Base-by-base conservation (phyloP, 1,140 invertebrate species). In the Vanessa tameamea region DNA sequence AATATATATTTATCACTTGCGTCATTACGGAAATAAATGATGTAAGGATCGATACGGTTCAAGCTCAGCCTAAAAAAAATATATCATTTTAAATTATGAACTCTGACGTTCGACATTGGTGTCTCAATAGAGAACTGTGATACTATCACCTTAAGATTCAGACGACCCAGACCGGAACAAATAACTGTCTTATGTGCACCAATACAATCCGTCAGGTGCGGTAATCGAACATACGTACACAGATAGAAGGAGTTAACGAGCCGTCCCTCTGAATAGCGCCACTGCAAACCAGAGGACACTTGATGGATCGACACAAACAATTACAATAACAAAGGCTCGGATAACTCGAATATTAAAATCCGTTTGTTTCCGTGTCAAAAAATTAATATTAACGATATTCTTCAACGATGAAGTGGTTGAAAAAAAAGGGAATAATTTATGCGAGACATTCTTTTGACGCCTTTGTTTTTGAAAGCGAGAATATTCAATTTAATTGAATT, bases 381-480 rank as follows among this genome's bases (percentile, higher is more conserved):
- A 83, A 89, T 87, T 87, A 89, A 89, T 89, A 89, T 89, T 89
- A 89, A 89, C 87, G 87, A 89, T 89, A 87, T 85, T 43, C 86
- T 86, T 81, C 78, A 83, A 79, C 85, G 83, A 87, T 85, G 81
- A 87, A 84, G 83, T 84, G 80, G 73, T 64, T 73, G 76, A 71
- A 63, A 76, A 84, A 80, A 81, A 80, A 78, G 80, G 76, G 78
- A 84, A 85, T 87, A 87, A 87, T 89, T 87, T 87, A 89, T 87
- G 75, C 87, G 80, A 83, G 84, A 87, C 82, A 81, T 86, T 84
- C 85, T 87, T 88, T 87, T 87, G 83, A 85, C 86, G 87, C 87
- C 80, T 87, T 87, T 87, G 87, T 87, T 85, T 82, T 72, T 31
- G 51, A n/a, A 65, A 61, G 67, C 77, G 69, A 61, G 82, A 81